A percentile compares a stretch with the other conserved stretches of the same genome.
Evolutionary conservation across 2,888 invertebrate species (phyloP).

Genomic region (Hermaeophaga mercurialis): DNA sequence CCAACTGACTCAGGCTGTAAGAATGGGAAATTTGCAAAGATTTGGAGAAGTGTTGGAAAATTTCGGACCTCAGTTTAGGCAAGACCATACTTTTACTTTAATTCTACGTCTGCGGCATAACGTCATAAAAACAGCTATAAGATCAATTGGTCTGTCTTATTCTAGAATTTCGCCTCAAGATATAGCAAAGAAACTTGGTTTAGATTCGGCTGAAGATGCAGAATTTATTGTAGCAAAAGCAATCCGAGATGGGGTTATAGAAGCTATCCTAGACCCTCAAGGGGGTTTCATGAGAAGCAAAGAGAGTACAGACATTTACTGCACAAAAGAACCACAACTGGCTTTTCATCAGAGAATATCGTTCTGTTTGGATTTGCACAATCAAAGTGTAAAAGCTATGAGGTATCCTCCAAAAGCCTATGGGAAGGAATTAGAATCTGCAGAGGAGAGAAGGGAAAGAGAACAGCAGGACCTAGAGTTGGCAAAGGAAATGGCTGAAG

Average conservation of each 20-base stretch:
- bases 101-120: conserved; percentile 96
- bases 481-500: conserved; percentile 99
- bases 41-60: conserved; percentile 93
- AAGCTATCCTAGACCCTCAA: conserved; percentile 94
- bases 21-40: conserved; percentile 90
- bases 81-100: conserved; percentile 93
- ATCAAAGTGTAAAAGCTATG: conserved; percentile 99
- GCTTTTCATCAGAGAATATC: conserved; percentile 97
- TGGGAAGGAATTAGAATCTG: conserved; percentile 96
- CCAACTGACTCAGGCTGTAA: conserved; percentile 95
- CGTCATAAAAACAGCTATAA: conserved; percentile 97
- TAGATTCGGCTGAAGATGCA: conserved; percentile 96
- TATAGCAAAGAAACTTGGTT: conserved; percentile 89
- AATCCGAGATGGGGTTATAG: conserved; percentile 97
- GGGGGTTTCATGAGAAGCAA: conserved; percentile 97
- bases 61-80: conserved; percentile 88
- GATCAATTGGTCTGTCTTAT: conserved; percentile 95
- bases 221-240: conserved; percentile 99
- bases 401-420: conserved; percentile 98
- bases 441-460: conserved; percentile 92
- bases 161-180: conserved; percentile 94
- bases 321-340: conserved; percentile 92
- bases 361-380: conserved; percentile 96
- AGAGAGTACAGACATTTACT: conserved; percentile 95
- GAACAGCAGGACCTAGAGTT: conserved; percentile 98